Evolutionary conservation across 2,797 vertebrate genomes (phyloP), one percentile per base, ranked within the genome.

Genomic region (Rhynchotus rufescens): DNA sequence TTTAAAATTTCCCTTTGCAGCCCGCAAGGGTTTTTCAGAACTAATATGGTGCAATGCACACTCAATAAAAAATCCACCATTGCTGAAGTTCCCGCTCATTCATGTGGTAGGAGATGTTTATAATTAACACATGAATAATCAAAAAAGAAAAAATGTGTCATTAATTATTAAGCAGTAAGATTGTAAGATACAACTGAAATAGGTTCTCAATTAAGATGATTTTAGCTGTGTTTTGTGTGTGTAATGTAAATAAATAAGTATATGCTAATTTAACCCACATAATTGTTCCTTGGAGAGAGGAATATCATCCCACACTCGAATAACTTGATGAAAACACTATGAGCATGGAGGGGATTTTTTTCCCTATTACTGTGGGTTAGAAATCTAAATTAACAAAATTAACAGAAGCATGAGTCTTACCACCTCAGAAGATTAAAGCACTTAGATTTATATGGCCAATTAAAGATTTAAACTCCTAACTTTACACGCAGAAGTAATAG

Each of bases 1-100:
- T 51, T 62, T 25, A 93, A 81, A 88, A 38, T 93, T 81, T 78
- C 79, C 21, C 30, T 52, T 44, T 86, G n/a, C 54, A 32, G 45
- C 42, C 23, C n/a, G 80, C 12, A 57, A 66, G 1, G 34, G 3
- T 79, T 69, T 79, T 78, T 49, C 21, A 60, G n/a, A 93, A 94
- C 56, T 26, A 9, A 10, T n/a, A 22, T 74, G 3, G 16, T 44
- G 19, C 23, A 72, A 69, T 75, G 57, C 6, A 19, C 8, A 12
- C 26, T 62, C 86, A 93, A 87, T 17, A 80, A 75, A 60, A 68
- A 78, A 79, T 12, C 10, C 36, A 4, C 9, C 5, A 8, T 21
- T 79, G 25, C 11, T 49, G 26, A 52, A 86, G 30, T 67, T 81
- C 32, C 8, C 30, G 3, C 79, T 92, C 56, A 73, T 88, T 84